Evolutionary conservation across 2,888 invertebrate genomes (phyloP), one percentile per base, ranked within the genome.

Genomic region (Amblyteles armatorius): DNA sequence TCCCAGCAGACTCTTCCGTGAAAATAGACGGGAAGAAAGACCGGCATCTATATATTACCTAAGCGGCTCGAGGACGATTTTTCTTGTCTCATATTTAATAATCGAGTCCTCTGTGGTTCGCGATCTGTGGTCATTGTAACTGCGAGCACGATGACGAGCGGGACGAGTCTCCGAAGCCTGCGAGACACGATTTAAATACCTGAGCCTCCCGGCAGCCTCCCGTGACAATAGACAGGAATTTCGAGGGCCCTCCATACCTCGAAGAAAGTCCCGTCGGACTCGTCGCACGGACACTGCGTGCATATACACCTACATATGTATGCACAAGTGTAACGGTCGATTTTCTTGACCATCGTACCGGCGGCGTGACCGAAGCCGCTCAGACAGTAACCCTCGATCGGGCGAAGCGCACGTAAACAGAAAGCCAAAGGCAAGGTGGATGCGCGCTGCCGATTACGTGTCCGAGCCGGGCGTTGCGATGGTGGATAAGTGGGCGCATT

Each of bases 401-500:
- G n/a, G 40, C 60, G 60, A 16, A 52, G 52, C 52, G 29, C 71
- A 29, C 71, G 71, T 71, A 55, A 71, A 71, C 71, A 55, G 52
- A 71, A 13, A 74, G 29, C 60, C 60, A n/a, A n/a, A 22, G 16
- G 69, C 52, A 57, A 69, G 78, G 68, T 60, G 78, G 69, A 68
- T 36, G 68, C n/a, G 77, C 67, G 36, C n/a, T 22, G 36, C 40
- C 22, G 55, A 79, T 79, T 79, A 71, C 74, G 81, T 81, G 74
- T 68, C 63, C 63, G 60, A 73, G 52, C 26, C 40, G 52, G 74
- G 52, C 33, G 60, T 52, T 63, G 72, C 74, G 60, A 79, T 80
- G 67, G 69, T 60, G 74, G 52, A 63, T n/a, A 79, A 82, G 76
- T 77, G 76, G 79, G 71, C 72, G 71, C 74, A 85, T 85, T 85